Conservation (phyloP, 2,113 vertebrate genomes). For the Setophaga coronata region DNA sequence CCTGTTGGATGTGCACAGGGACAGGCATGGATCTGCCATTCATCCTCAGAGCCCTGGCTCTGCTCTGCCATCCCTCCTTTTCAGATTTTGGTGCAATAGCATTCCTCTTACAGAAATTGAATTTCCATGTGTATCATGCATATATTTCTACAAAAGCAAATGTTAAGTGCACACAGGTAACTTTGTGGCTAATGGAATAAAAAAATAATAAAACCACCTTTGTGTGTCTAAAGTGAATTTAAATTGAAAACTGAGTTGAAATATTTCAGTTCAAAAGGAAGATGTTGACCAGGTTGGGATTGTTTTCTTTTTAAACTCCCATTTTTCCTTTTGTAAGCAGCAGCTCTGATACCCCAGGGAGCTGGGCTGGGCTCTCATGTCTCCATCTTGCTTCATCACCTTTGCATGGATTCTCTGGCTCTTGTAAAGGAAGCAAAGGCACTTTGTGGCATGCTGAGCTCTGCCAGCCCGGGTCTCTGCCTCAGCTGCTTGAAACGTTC, state of each 20-base stretch:
- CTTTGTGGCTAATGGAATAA: background rate
- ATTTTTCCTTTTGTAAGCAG: background rate
- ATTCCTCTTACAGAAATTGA: rapidly evolving
- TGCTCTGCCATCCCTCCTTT: background rate
- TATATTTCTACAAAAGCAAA: background rate
- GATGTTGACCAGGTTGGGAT: background rate
- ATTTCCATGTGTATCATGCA: background rate
- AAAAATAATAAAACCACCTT: background rate
- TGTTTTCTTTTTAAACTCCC: background rate
- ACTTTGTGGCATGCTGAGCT: background rate
- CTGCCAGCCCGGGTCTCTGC: background rate
- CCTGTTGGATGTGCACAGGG: background rate
- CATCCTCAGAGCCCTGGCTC: background rate
- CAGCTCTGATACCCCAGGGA: background rate
- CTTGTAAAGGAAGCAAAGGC: background rate
- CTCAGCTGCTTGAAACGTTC: background rate
- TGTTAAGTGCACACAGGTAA: background rate
- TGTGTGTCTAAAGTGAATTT: background rate
- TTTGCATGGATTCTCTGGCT: background rate
- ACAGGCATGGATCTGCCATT: background rate
- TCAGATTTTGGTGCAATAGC: background rate
- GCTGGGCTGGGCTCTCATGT: background rate
- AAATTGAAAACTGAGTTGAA: background rate
- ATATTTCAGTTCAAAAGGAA: background rate
- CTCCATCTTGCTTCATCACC: background rate